A percentile compares a stretch with the other conserved stretches of the same genome.
Conservation (phyloP, 2,113 vertebrate species). For the Grammomys surdaster region DNA sequence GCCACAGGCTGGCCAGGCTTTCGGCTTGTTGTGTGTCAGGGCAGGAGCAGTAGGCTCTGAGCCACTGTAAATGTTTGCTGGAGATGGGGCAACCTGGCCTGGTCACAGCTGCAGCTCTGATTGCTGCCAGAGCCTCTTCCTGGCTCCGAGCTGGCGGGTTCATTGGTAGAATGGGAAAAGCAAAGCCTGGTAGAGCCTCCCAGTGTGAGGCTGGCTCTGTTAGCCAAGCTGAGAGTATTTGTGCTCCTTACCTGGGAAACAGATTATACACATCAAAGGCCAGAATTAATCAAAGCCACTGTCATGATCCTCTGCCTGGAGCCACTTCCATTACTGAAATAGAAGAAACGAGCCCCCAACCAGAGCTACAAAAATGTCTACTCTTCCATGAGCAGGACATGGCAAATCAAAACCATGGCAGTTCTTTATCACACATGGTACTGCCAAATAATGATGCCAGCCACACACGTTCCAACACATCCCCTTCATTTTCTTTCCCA, state of each 20-base stretch:
- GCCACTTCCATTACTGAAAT: neutral
- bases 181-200: neutral
- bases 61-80: constrained; percentile 83
- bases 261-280: neutral
- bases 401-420: neutral
- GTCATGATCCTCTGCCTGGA: neutral
- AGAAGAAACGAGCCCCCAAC: neutral
- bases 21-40: constrained; percentile 74
- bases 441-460: neutral
- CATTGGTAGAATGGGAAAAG: neutral
- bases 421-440: neutral
- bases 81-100: constrained; percentile 74
- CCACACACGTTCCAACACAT: neutral
- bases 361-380: neutral
- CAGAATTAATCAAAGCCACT: neutral
- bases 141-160: constrained; percentile 22
- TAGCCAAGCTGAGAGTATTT: neutral
- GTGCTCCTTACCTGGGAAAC: neutral
- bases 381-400: neutral
- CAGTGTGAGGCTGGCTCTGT: constrained; percentile 5
- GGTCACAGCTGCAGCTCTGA: constrained; percentile 17
- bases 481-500: neutral
- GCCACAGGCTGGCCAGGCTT: constrained; percentile 30
- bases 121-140: constrained; percentile 63
- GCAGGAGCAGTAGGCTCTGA: constrained; percentile 62